Percentiles rank a stretch among this genome's conserved stretches.
These are phyloP conservation scores for Sceloporus undulatus DNA, from an alignment of 2,113 vertebrate species.

Conservation along the genomic window DNA sequence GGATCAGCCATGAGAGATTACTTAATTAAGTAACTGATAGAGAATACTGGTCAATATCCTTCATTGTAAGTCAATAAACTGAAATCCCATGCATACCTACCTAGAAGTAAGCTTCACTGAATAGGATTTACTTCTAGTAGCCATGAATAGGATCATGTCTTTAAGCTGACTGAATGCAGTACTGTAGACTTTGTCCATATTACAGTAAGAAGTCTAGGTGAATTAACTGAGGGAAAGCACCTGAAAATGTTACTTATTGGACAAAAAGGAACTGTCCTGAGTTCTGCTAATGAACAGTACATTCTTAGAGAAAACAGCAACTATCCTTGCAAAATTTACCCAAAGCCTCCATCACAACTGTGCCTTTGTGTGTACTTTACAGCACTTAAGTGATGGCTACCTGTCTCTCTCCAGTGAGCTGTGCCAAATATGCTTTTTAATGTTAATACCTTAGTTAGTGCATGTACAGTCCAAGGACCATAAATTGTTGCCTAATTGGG, in stretches of 20 bases:
- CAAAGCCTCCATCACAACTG: not conserved
- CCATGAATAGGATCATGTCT: too few relatives aligned
- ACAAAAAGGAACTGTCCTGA: too few relatives aligned
- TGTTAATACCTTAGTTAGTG: not conserved
- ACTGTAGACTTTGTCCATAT: not conserved
- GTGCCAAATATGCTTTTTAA: not conserved
- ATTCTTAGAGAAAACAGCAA: not conserved
- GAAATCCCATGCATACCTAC: too few relatives aligned
- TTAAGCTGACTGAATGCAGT: not conserved
- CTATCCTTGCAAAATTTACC: not conserved
- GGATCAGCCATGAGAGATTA: too few relatives aligned
- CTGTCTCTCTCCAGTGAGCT: not conserved
- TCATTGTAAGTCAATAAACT: too few relatives aligned
- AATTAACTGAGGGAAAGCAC: not conserved
- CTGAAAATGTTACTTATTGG: too few relatives aligned
- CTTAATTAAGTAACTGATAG: too few relatives aligned
- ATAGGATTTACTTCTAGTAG: too few relatives aligned
- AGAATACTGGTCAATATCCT: too few relatives aligned
- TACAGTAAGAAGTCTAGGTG: not conserved
- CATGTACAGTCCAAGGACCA: accelerated
- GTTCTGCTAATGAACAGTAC: not conserved
- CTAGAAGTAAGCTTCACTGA: too few relatives aligned
- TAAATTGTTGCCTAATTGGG: not conserved
- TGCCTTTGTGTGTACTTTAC: not conserved
- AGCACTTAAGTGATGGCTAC: accelerated